phyloP scores from a whole-genome alignment of 2,888 invertebrate species.

The Mechanitis mazaeus region DNA sequence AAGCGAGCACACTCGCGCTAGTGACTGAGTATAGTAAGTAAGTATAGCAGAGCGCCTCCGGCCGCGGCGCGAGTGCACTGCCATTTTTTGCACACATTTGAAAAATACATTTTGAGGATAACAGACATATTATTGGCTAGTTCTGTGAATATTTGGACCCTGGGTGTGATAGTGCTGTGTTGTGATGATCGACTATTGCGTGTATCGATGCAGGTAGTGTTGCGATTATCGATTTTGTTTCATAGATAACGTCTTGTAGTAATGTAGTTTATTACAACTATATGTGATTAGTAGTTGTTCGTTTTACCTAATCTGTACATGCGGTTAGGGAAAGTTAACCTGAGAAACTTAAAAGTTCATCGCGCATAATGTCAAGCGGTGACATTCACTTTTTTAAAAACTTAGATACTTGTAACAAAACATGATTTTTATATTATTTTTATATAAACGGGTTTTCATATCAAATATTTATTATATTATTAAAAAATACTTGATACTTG shows the following conservation, averaged over 20 bases:
- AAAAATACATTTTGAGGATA: conserved; percentile 75
- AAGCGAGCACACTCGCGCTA: conserved; percentile 63
- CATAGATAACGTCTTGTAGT: background rate
- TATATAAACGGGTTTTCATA: background rate
- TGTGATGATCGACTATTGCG: conserved; percentile 24
- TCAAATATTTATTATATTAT: background rate
- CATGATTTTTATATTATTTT: background rate
- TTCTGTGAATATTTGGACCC: background rate
- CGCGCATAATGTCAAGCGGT: conserved; percentile 41
- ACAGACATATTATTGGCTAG: conserved; percentile 63
- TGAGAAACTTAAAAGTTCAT: conserved; percentile 38
- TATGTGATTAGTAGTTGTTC: background rate
- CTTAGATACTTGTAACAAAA: conserved; percentile 10
- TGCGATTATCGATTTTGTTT: conserved; percentile 28
- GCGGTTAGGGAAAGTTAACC: conserved; percentile 42
- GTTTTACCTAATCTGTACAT: conserved; percentile 8
- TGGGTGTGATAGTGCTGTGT: conserved; percentile 33
- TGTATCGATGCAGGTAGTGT: conserved; percentile 62
- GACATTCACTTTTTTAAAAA: conserved; percentile 37
- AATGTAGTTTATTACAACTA: background rate
- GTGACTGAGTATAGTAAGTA: conserved; percentile 44
- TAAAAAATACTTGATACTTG: too few species aligned
- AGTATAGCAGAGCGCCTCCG: conserved; percentile 68
- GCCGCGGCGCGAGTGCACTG: conserved; percentile 56
- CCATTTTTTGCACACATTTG: conserved; percentile 74